These are phyloP conservation scores for Agonopterix heracliana DNA, from an alignment of 2,888 invertebrate species.

Conservation along the genomic window DNA sequence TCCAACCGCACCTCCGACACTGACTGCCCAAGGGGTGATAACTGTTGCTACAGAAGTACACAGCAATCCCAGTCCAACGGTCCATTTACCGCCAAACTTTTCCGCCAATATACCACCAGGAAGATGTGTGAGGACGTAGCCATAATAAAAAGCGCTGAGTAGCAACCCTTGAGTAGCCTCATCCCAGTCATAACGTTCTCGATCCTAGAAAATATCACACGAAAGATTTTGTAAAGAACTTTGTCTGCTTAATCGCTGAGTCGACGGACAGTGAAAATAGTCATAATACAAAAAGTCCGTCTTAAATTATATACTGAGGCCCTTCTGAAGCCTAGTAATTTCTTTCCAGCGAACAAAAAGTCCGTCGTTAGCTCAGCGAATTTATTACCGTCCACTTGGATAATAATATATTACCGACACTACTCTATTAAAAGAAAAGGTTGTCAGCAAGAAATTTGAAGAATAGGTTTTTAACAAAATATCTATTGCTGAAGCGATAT, in stretches of 20 bases:
- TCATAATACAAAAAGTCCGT: neutral
- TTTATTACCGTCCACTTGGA: no score
- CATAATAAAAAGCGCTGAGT: conserved; percentile 88
- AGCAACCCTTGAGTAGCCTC: conserved; percentile 83
- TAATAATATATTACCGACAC: no score
- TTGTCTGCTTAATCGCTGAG: no score
- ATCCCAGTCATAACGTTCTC: conserved; percentile 79
- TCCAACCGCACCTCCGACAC: conserved; percentile 66
- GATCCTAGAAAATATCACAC: conserved; percentile 25
- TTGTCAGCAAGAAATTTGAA: no score
- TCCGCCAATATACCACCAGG: conserved; percentile 89
- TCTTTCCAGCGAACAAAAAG: no score
- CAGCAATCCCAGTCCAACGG: conserved; percentile 85
- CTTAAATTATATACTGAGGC: no score
- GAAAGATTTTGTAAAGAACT: neutral
- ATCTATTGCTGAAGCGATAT: no score
- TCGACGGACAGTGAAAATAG: neutral
- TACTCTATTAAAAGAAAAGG: no score
- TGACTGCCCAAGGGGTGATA: conserved; percentile 83
- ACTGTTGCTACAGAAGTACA: conserved; percentile 86
- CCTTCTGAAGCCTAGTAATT: neutral
- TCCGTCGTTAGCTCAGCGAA: no score
- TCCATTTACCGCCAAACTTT: conserved; percentile 89
- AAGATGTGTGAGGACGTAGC: conserved; percentile 87
- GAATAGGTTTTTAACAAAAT: no score